Conservation (phyloP, 2,797 vertebrate genomes). For the Ptychobarbus kaznakovi region DNA sequence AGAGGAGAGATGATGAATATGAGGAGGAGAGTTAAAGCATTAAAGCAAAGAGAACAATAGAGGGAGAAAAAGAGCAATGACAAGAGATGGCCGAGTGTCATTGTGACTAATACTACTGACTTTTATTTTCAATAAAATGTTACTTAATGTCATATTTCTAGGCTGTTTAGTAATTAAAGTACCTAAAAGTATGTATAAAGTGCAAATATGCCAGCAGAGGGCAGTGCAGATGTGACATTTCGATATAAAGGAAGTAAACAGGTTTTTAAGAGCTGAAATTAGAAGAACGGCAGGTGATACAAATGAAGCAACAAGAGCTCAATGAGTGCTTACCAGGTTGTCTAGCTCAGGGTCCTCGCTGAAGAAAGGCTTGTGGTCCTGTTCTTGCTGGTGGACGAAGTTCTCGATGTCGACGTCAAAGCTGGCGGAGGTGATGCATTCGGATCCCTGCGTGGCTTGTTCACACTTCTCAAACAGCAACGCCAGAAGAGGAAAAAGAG, state of each 20-base stretch:
- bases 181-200: not conserved
- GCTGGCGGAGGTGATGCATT: slow-evolving; percentile 98
- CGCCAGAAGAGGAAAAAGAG: slow-evolving; percentile 93
- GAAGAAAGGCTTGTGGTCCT: slow-evolving; percentile 98
- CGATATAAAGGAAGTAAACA: not conserved
- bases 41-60: slow-evolving; percentile 26
- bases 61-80: not conserved
- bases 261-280: not conserved
- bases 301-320: not conserved
- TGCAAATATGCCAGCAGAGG: slow-evolving; percentile 52
- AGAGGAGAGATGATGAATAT: slow-evolving; percentile 48
- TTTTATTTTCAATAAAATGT: slow-evolving; percentile 60
- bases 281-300: not conserved
- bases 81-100: slow-evolving; percentile 65
- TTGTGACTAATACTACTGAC: slow-evolving; percentile 72
- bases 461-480: slow-evolving; percentile 97
- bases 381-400: slow-evolving; percentile 97
- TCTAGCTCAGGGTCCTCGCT: slow-evolving; percentile 97
- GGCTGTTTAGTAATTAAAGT: not conserved
- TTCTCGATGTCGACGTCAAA: slow-evolving; percentile 99
- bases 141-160: not conserved
- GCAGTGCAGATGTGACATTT: slow-evolving; percentile 35
- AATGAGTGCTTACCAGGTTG: slow-evolving; percentile 86
- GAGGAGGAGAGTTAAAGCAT: slow-evolving; percentile 14
- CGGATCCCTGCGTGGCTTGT: slow-evolving; percentile 96